These are phyloP conservation scores for Diogma glabrata DNA, from an alignment of 2,888 invertebrate species.

Conservation along the genomic window DNA sequence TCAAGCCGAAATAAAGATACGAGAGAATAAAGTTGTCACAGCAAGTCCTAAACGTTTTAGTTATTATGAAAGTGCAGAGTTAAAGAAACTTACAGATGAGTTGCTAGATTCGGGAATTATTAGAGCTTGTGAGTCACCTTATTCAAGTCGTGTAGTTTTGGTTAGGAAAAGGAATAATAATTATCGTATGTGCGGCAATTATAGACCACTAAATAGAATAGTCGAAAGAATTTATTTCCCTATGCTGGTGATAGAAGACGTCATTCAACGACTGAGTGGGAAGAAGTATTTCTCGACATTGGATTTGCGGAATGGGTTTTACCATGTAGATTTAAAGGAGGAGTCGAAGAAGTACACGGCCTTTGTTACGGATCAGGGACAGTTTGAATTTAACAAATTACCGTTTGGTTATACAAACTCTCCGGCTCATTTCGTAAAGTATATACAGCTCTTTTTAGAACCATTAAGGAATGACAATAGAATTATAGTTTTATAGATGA, in stretches of 20 bases:
- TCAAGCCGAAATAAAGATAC: background rate
- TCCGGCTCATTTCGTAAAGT: background rate
- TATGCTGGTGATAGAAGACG: slow-evolving; percentile 11
- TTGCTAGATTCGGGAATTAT: background rate
- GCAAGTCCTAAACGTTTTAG: slow-evolving; percentile 2
- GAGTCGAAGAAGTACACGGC: slow-evolving; percentile 16
- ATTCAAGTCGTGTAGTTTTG: background rate
- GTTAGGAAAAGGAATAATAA: slow-evolving; percentile 11
- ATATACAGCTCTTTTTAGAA: background rate
- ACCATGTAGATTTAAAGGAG: slow-evolving; percentile 11
- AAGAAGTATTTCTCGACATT: slow-evolving; percentile 14
- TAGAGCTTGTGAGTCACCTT: background rate
- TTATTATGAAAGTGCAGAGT: background rate
- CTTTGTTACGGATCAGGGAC: slow-evolving; percentile 1
- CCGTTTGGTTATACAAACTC: background rate
- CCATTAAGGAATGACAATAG: background rate
- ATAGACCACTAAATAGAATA: slow-evolving; percentile 10
- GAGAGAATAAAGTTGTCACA: background rate
- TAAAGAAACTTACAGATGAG: background rate
- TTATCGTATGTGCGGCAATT: slow-evolving; percentile 11
- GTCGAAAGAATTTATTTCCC: slow-evolving; percentile 11
- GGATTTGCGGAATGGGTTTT: slow-evolving; percentile 15
- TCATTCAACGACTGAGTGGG: slow-evolving; percentile 12
- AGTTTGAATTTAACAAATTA: background rate
- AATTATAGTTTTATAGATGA: background rate